phyloP scores from a whole-genome alignment of 2,888 invertebrate species.

The Nasonia oneida region DNA sequence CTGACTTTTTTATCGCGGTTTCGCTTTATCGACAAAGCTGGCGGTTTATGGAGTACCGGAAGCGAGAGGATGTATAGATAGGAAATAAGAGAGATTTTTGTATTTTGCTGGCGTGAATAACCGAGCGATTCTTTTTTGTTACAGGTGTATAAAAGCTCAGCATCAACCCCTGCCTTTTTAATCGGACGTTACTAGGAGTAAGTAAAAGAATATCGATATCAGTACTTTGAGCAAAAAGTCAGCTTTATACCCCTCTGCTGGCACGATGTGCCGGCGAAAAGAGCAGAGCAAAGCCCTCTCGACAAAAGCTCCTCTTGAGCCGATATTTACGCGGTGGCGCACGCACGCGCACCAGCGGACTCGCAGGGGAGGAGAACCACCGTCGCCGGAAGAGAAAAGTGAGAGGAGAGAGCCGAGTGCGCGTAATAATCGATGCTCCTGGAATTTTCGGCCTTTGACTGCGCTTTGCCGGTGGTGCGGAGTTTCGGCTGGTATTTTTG shows the following conservation, averaged over 20 bases:
- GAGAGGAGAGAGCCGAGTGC: background rate
- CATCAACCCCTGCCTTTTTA: too few relatives aligned
- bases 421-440: constrained; percentile 40
- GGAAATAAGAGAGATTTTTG: too few relatives aligned
- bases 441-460: constrained; percentile 16
- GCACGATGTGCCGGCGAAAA: background rate
- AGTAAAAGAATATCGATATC: too few relatives aligned
- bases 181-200: too few relatives aligned
- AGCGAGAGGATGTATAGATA: too few relatives aligned
- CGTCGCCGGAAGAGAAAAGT: background rate
- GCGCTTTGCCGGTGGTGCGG: background rate
- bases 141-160: too few relatives aligned
- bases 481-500: background rate
- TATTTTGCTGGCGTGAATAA: too few relatives aligned
- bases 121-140: too few relatives aligned
- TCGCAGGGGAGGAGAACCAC: background rate
- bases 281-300: background rate
- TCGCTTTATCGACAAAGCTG: too few relatives aligned
- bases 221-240: background rate
- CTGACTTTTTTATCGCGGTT: background rate
- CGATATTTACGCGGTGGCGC: background rate
- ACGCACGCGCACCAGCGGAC: background rate
- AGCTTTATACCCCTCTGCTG: background rate
- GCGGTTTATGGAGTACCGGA: too few relatives aligned
- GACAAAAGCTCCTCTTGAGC: background rate